Evolutionary conservation across 2,888 invertebrate genomes (phyloP).

Genomic region (Toxonevra muliebris): DNA sequence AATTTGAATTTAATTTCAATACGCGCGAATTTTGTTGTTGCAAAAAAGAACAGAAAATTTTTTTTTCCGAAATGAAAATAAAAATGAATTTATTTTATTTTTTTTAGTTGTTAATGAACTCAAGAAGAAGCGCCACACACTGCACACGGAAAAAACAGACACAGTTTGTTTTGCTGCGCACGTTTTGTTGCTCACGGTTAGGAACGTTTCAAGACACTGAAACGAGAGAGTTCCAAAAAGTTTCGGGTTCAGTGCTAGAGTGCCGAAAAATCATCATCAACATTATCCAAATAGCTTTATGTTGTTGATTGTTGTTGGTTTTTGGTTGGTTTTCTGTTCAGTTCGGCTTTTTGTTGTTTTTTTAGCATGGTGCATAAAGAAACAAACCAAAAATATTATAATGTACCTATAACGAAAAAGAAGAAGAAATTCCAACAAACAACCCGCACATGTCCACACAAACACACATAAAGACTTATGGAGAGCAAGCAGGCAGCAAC

Average conservation of each 20-base stretch:
- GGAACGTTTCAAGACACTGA: slow-evolving; percentile 63
- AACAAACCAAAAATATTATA: slow-evolving; percentile 18
- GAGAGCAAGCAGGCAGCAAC: slow-evolving; percentile 14
- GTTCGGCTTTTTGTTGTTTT: no score
- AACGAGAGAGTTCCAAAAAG: slow-evolving; percentile 40
- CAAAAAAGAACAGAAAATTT: neutral
- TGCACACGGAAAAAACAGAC: slow-evolving; percentile 15
- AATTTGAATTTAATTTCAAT: neutral
- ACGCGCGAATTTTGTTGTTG: no score
- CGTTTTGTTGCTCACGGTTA: slow-evolving; percentile 59
- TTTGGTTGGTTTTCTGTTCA: neutral
- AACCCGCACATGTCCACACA: slow-evolving; percentile 10
- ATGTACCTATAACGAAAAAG: neutral
- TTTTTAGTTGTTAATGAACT: slow-evolving; percentile 20
- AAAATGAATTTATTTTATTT: slow-evolving; percentile 6
- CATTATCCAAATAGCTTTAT: slow-evolving; percentile 8
- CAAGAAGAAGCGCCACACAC: slow-evolving; percentile 21
- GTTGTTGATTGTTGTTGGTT: neutral
- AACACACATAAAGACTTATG: slow-evolving; percentile 14
- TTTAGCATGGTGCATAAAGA: slow-evolving; percentile 24
- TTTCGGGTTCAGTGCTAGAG: slow-evolving; percentile 18
- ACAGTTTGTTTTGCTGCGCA: no score
- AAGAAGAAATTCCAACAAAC: slow-evolving; percentile 33
- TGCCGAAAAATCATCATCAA: no score
- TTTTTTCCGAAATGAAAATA: slow-evolving; percentile 11